Base-by-base conservation (phyloP, 2,797 vertebrate species). In the Clarias platycephalus region DNA sequence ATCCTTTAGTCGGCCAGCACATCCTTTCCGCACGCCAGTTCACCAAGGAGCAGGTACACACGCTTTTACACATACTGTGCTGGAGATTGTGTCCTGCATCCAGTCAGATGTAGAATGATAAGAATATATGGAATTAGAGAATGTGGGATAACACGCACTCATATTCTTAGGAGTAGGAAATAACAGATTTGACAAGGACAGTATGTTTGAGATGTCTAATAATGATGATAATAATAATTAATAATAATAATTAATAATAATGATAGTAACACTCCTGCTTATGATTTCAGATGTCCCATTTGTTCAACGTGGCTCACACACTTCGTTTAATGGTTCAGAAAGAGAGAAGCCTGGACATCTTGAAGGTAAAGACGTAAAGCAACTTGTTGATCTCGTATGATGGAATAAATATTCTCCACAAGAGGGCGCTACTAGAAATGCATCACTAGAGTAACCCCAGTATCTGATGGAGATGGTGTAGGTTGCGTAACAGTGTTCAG, bases 241-340 rank as follows among this genome's bases (percentile, higher is more conserved):
- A n/a, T n/a, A 44, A 44, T 44, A 44, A 37, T 40, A 40, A 40
- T 40, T 40, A 8, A 40, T 49, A 49, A 49, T 13, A 49, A 49
- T 31, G 31, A 31, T 31, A 31, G 31, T 49, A 49, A 7, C 1
- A 10, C 2, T 60, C 24, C 58, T 34, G 6, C 24, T 44, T 84
- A 26, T 79, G 76, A 44, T 72, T 93, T 86, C 88, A 99, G 98
- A 93, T 99, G 91, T 99, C 98, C 0, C 97, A 99, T 84, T 94
- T 99, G 75, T 98, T 97, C 89, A 99, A 99, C 0, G 94, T 99
- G 58, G 97, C 98, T 0, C 98, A 99, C 91, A 95, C 89, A 0
- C 89, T 99, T 77, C 97, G 97, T 49, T 89, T 99, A 93, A 93
- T 97, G 96, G 97, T 99, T 20, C 97, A 99, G 93, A 99, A 98